Conservation (phyloP, 2,888 invertebrate species). For the Incurvaria masculella region DNA sequence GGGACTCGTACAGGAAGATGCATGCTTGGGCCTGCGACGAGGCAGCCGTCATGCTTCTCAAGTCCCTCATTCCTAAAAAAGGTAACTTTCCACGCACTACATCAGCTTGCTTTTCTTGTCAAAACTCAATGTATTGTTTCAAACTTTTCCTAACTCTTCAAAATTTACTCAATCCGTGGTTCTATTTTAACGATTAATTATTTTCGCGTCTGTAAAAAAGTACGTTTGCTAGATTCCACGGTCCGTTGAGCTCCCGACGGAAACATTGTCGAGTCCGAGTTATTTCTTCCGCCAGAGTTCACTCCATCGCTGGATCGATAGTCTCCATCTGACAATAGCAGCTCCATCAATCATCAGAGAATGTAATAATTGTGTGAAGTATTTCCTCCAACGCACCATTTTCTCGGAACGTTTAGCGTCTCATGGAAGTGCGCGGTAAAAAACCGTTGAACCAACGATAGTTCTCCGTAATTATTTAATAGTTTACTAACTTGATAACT, state of each 20-base stretch:
- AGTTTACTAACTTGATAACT: conserved; percentile 1
- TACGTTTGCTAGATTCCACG: too few species aligned
- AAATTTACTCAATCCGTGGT: too few species aligned
- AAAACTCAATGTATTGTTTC: background rate
- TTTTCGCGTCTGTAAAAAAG: too few species aligned
- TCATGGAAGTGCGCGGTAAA: conserved; percentile 15
- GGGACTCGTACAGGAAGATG: conserved; percentile 99
- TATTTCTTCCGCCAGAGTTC: conserved; percentile 36
- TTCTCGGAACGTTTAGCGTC: conserved; percentile 33
- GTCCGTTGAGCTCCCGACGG: too few species aligned
- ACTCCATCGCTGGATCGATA: conserved; percentile 23
- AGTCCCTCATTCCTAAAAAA: conserved; percentile 97
- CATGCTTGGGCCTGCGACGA: conserved; percentile 99
- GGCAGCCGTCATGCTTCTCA: conserved; percentile 93
- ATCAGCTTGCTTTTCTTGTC: conserved; percentile 10
- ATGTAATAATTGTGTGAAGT: conserved; percentile 22
- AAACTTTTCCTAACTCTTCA: too few species aligned
- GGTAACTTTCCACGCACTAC: conserved; percentile 61
- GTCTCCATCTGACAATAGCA: conserved; percentile 37
- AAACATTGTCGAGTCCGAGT: background rate
- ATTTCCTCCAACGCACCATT: conserved; percentile 21
- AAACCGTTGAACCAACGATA: background rate
- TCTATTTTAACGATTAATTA: too few species aligned
- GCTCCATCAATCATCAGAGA: conserved; percentile 44
- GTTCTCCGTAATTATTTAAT: background rate